phyloP scores from a whole-genome alignment of 2,113 vertebrate species.

The Phasianus colchicus region DNA sequence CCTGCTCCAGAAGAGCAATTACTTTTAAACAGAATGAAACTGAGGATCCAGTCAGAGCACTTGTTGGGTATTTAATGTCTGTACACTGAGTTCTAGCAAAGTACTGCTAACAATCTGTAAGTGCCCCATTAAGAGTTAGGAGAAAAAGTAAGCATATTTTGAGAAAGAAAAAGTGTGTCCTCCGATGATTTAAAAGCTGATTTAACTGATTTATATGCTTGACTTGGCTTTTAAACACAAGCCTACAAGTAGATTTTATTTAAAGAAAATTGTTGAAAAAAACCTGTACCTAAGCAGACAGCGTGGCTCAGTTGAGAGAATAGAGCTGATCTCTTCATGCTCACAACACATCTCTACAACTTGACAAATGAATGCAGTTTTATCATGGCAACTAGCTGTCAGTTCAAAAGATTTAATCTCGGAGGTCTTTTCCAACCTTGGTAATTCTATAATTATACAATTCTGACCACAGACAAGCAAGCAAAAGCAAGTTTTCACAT shows the following conservation, averaged over 20 bases:
- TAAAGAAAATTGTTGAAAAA: background rate
- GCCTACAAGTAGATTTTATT: background rate
- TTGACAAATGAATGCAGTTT: background rate
- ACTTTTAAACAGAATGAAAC: background rate
- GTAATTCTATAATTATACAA: too few species aligned
- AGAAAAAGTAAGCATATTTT: background rate
- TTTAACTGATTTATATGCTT: background rate
- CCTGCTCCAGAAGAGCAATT: background rate
- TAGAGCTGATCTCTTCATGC: background rate
- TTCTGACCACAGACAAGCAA: background rate
- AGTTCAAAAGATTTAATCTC: background rate
- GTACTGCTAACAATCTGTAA: background rate
- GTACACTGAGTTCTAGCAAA: background rate
- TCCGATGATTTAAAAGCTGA: background rate
- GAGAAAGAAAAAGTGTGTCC: background rate
- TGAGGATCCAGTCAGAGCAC: background rate
- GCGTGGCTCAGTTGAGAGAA: background rate
- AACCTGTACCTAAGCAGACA: background rate
- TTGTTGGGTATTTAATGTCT: conserved; percentile 15
- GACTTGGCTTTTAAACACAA: background rate
- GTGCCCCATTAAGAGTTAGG: conserved; percentile 5
- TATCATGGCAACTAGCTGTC: background rate
- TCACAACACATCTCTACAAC: background rate
- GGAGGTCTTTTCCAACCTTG: too few species aligned
- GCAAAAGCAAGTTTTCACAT: background rate